A percentile compares a stretch with the other conserved stretches of the same genome.
These are phyloP conservation scores for Nycticorax nycticorax DNA, from an alignment of 2,113 vertebrate genomes.

Conservation along the genomic window DNA sequence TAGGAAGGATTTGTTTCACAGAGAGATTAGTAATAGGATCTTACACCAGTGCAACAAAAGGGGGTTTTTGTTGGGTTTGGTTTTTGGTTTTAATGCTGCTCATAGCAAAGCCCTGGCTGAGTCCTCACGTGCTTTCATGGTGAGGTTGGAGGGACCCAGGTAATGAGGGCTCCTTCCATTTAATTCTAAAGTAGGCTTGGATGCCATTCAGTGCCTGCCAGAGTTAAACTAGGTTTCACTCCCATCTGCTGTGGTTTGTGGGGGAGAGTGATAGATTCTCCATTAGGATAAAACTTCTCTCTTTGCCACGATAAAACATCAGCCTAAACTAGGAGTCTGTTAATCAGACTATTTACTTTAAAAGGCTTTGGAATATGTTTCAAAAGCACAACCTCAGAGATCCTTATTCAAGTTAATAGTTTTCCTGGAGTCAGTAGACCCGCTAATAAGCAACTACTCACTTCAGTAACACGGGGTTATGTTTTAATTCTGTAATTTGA, in stretches of 20 bases:
- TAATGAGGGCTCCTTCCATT: background rate
- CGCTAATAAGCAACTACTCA: background rate
- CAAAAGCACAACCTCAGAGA: background rate
- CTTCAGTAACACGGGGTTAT: background rate
- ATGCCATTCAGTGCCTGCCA: background rate
- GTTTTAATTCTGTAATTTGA: background rate
- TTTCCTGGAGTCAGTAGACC: background rate
- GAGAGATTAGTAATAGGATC: background rate
- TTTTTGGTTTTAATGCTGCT: background rate
- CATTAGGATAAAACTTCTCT: background rate
- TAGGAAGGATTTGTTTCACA: background rate
- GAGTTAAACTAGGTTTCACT: background rate
- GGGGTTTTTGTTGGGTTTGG: accelerated
- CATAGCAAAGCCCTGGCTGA: background rate
- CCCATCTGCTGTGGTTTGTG: background rate
- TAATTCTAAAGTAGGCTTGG: background rate
- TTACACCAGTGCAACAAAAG: background rate
- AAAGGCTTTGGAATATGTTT: background rate
- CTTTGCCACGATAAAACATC: background rate
- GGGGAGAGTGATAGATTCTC: background rate
- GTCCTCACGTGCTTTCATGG: background rate
- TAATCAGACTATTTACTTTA: background rate
- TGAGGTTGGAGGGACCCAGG: background rate
- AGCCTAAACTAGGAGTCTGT: background rate
- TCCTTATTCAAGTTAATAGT: background rate